Evolutionary conservation across 2,888 invertebrate genomes (phyloP).

Genomic region (Plusia festucae): DNA sequence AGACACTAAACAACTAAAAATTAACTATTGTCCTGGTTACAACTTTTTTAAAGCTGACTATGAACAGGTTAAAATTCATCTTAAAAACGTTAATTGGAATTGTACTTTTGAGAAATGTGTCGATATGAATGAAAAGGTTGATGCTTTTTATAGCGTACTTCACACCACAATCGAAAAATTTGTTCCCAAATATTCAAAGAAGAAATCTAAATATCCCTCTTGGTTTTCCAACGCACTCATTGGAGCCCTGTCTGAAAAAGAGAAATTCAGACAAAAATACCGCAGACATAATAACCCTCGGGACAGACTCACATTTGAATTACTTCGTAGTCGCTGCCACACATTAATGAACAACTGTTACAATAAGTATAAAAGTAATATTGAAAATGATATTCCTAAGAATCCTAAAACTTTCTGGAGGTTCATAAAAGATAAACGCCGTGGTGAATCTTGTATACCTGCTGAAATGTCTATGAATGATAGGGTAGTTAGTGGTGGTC

Average conservation of each 20-base stretch:
- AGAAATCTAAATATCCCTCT: slow-evolving; percentile 13
- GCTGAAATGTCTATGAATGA: slow-evolving; percentile 9
- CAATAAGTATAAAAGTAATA: slow-evolving; percentile 7
- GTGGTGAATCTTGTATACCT: slow-evolving; percentile 10
- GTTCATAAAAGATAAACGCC: slow-evolving; percentile 9
- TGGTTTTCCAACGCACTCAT: slow-evolving; percentile 7
- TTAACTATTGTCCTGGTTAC: slow-evolving; percentile 6
- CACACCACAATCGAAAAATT: background rate
- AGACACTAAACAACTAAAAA: background rate
- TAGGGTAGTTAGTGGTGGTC: background rate
- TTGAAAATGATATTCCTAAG: slow-evolving; percentile 7
- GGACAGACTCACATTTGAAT: slow-evolving; percentile 6
- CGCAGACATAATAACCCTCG: slow-evolving; percentile 8
- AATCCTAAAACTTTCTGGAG: slow-evolving; percentile 10
- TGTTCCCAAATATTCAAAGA: slow-evolving; percentile 8
- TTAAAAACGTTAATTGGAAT: slow-evolving; percentile 11
- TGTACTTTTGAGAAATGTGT: slow-evolving; percentile 7
- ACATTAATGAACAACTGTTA: slow-evolving; percentile 1
- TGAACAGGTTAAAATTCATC: background rate
- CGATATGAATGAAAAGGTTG: slow-evolving; percentile 10
- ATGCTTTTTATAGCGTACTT: slow-evolving; percentile 10
- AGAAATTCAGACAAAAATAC: slow-evolving; percentile 8
- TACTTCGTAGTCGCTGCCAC: slow-evolving; percentile 10
- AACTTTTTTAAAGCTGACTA: slow-evolving; percentile 17
- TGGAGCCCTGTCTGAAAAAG: background rate